These are phyloP conservation scores for Saccopteryx leptura DNA, from an alignment of 2,113 vertebrate genomes.

Conservation along the genomic window DNA sequence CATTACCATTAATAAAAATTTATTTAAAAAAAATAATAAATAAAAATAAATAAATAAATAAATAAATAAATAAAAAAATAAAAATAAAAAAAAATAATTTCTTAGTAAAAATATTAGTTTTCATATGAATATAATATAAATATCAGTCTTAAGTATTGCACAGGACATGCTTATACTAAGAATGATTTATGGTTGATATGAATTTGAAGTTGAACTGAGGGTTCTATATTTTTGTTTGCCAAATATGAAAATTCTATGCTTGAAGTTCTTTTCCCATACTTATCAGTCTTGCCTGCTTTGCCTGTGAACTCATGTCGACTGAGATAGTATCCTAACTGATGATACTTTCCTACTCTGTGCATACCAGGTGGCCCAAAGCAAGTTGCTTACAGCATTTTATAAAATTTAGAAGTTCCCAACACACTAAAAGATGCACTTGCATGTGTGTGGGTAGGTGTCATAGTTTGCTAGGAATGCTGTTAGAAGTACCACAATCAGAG, in stretches of 20 bases:
- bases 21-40: no score
- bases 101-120: neutral
- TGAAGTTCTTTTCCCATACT: rapidly evolving
- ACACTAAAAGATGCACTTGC: rapidly evolving
- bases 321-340: rapidly evolving
- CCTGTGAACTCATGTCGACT: rapidly evolving
- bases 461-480: rapidly evolving
- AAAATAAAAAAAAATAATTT: rapidly evolving
- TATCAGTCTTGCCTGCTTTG: neutral
- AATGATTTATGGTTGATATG: rapidly evolving
- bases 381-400: rapidly evolving
- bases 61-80: no score
- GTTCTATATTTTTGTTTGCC: no score
- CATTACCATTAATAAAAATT: no score
- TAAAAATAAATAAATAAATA: no score
- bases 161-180: rapidly evolving
- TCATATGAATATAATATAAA: neutral
- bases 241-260: neutral
- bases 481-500: rapidly evolving
- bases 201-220: neutral
- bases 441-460: rapidly evolving
- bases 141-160: neutral
- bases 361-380: no score
- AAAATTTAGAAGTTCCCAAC: no score
- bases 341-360: rapidly evolving